Conservation (phyloP, 2,797 vertebrate species). For the Ctenosaura bakeri region DNA sequence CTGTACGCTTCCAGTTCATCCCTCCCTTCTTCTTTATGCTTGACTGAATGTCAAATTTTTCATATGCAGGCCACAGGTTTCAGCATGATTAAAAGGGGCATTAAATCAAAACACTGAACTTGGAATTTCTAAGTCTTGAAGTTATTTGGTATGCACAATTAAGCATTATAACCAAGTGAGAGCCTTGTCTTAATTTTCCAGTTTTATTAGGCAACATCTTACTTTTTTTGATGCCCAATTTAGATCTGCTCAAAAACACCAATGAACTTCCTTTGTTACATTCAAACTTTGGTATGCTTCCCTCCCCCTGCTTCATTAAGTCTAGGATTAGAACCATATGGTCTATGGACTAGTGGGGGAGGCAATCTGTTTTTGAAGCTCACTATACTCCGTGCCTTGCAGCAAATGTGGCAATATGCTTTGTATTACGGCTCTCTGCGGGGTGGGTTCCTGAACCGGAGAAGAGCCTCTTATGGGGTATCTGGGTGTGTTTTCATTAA, state of each 20-base stretch:
- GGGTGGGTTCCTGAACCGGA: constrained; percentile 32
- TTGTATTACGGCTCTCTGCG: constrained; percentile 15
- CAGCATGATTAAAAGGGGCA: constrained; percentile 36
- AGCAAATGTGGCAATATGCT: constrained; percentile 54
- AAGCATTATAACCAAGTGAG: constrained; percentile 23
- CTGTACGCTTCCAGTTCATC: constrained; percentile 41
- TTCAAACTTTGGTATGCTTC: constrained; percentile 37
- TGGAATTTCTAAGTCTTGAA: constrained; percentile 43
- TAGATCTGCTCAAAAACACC: constrained; percentile 54
- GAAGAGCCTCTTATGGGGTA: constrained; percentile 52
- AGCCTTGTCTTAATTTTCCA: constrained; percentile 43
- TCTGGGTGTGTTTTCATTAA: constrained; percentile 53
- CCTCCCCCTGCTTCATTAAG: constrained; percentile 8
- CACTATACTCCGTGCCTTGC: not conserved
- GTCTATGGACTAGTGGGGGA: constrained; percentile 41
- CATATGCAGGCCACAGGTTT: constrained; percentile 40
- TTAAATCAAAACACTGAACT: constrained; percentile 43
- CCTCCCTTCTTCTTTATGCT: constrained; percentile 37
- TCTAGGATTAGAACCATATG: constrained; percentile 46
- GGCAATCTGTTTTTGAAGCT: constrained; percentile 22
- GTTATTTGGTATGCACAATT: constrained; percentile 41
- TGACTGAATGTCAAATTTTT: constrained; percentile 55
- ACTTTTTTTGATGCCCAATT: constrained; percentile 40
- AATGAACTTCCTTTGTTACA: constrained; percentile 52
- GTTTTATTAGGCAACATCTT: constrained; percentile 46